These are phyloP conservation scores for Proisotoma minuta DNA, from an alignment of 2,888 invertebrate genomes.

Conservation along the genomic window DNA sequence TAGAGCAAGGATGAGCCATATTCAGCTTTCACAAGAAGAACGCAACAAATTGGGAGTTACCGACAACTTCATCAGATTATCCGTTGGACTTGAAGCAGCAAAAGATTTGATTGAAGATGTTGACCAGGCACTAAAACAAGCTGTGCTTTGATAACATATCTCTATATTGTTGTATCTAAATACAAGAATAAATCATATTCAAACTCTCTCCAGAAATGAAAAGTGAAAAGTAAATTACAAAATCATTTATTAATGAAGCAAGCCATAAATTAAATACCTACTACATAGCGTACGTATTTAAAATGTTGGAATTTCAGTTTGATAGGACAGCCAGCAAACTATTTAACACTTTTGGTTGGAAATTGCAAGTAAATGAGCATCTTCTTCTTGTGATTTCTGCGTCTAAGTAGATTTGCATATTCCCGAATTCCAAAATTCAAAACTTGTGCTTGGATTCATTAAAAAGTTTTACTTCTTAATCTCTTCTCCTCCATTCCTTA, in stretches of 20 bases:
- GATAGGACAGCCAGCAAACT: too few relatives aligned
- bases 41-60: conserved; percentile 72
- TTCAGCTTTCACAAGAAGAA: conserved; percentile 74
- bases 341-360: too few relatives aligned
- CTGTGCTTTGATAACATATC: too few relatives aligned
- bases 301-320: too few relatives aligned
- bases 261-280: too few relatives aligned
- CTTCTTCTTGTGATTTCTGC: background rate
- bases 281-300: too few relatives aligned
- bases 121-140: conserved; percentile 65
- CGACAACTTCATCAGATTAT: conserved; percentile 76
- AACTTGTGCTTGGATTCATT: conserved; percentile 22
- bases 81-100: conserved; percentile 82
- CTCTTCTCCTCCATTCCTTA: background rate
- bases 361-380: background rate
- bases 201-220: too few relatives aligned
- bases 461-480: conserved; percentile 17
- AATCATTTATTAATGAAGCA: too few relatives aligned
- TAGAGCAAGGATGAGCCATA: conserved; percentile 58
- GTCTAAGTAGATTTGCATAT: conserved; percentile 22
- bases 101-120: conserved; percentile 80
- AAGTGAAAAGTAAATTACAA: too few relatives aligned
- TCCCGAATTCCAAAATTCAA: conserved; percentile 11
- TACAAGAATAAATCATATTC: too few relatives aligned
- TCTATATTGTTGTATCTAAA: too few relatives aligned